A percentile compares a stretch with the other conserved stretches of the same genome.
Evolutionary conservation across 2,888 invertebrate species (phyloP).

Genomic region (Deladenus siricidicola): DNA sequence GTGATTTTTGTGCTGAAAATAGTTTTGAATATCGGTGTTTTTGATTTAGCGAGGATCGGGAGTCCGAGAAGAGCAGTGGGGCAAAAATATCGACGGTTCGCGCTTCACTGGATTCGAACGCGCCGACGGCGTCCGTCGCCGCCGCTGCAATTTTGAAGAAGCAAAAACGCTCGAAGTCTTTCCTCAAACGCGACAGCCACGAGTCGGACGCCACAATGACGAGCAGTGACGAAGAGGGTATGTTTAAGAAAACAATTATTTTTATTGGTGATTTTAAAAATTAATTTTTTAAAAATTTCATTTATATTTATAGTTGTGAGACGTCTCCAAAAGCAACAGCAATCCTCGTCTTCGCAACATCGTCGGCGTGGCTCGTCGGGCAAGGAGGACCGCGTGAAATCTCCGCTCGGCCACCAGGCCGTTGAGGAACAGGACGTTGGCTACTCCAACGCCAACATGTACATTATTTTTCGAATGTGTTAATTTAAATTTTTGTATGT

Average conservation of each 20-base stretch:
- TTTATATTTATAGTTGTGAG: too few species aligned
- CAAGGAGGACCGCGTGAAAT: slow-evolving; percentile 4
- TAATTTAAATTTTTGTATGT: not conserved
- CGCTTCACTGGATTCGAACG: slow-evolving; percentile 1
- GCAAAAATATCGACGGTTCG: too few species aligned
- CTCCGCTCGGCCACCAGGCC: slow-evolving; percentile 14
- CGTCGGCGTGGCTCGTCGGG: not conserved
- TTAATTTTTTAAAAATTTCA: too few species aligned
- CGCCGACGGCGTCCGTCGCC: not conserved
- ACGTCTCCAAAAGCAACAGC: not conserved
- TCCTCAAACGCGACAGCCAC: slow-evolving; percentile 3
- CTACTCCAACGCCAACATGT: slow-evolving; percentile 26
- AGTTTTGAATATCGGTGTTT: too few species aligned
- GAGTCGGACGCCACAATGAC: slow-evolving; percentile 5
- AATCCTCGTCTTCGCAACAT: not conserved
- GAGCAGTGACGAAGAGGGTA: slow-evolving; percentile 14
- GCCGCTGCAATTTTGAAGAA: not conserved
- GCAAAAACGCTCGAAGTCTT: slow-evolving; percentile 2
- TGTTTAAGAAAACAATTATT: not conserved
- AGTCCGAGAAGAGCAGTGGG: too few species aligned
- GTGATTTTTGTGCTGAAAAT: too few species aligned
- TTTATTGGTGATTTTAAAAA: too few species aligned
- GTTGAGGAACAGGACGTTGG: slow-evolving; percentile 17
- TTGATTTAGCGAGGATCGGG: too few species aligned
- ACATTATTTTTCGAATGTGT: not conserved